These are phyloP conservation scores for Crocodylus rhombifer DNA, from an alignment of 2,797 vertebrate species.

Conservation along the genomic window DNA sequence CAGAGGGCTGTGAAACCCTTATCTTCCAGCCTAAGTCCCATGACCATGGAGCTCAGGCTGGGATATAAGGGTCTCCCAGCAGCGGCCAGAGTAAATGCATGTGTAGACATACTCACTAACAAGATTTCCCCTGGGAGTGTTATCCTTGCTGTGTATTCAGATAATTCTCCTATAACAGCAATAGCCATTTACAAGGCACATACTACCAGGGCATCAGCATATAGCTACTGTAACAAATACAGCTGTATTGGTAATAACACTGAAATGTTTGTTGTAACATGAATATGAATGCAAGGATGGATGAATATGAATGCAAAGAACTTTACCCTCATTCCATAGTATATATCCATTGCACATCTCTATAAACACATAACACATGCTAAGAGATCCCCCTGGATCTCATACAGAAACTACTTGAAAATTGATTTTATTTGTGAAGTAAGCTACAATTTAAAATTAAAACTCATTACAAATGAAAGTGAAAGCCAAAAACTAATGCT, in stretches of 20 bases:
- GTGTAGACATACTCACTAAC: too few relatives aligned
- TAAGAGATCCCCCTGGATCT: neutral
- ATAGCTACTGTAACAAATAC: too few relatives aligned
- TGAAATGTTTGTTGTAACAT: neutral
- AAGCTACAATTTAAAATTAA: fast-evolving
- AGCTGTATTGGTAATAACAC: neutral
- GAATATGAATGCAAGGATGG: fast-evolving
- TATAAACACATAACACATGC: neutral
- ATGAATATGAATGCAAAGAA: neutral
- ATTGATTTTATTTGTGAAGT: neutral
- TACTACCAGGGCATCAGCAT: too few relatives aligned
- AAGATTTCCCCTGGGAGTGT: too few relatives aligned
- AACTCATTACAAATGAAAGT: neutral
- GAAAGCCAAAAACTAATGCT: neutral
- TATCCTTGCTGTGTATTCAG: too few relatives aligned
- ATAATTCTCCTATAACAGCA: too few relatives aligned
- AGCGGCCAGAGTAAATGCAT: too few relatives aligned
- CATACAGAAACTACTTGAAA: fast-evolving
- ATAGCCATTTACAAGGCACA: too few relatives aligned
- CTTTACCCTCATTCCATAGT: neutral
- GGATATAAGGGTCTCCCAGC: too few relatives aligned
- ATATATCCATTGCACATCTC: fast-evolving
- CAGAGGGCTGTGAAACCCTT: too few relatives aligned
- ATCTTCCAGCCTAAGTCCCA: too few relatives aligned
- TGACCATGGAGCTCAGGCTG: too few relatives aligned